Base-by-base conservation (phyloP, 2,888 invertebrate genomes). In the Mycalesis mineus region DNA sequence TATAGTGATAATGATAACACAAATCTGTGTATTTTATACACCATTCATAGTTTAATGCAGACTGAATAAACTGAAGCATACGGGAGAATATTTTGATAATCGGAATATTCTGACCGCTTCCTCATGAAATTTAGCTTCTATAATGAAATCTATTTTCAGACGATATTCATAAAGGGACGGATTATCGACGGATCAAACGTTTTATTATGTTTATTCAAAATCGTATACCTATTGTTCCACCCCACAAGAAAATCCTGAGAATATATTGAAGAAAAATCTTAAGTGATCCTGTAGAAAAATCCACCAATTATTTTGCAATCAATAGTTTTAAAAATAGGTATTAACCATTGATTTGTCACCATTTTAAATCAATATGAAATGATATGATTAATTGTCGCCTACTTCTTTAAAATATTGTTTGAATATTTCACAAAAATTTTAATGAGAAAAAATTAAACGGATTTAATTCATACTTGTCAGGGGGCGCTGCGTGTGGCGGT, bases 401-500 rank as follows among this genome's bases (percentile, higher is more conserved):
- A 36, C 4, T 11, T 2, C 11, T 11, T 36, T 36, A 36, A 11
- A 36, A 11, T 11, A 36, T 36, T 11, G 33, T 7, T 9, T 33
- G 7, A 14, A 47, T 11, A 31, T 47, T 45, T 15, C 14, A 33
- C 28, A n/a, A n/a, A 41, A n/a, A 17, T 17, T n/a, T 14, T 39
- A 39, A 15, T 15, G 2, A 22, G 15, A 15, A 15, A 17, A 41
- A 41, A 41, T 2, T 28, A 15, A 9, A 13, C 7, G 7, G 13
- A 29, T 8, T 5, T 8, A 14, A 11, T 36, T 65, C 86, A 74
- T 80, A 89, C 89, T 88, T 89, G 88, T 81, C 90, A 54, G 82
- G 86, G 48, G 79, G 86, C 28, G 79, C 90, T 61, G 81, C 86
- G 67, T 86, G 87, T 57, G 81, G 90, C 60, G 82, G 87, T 50